Evolutionary conservation across 2,888 invertebrate species (phyloP).

Genomic region (Aleiodes leptofemur): DNA sequence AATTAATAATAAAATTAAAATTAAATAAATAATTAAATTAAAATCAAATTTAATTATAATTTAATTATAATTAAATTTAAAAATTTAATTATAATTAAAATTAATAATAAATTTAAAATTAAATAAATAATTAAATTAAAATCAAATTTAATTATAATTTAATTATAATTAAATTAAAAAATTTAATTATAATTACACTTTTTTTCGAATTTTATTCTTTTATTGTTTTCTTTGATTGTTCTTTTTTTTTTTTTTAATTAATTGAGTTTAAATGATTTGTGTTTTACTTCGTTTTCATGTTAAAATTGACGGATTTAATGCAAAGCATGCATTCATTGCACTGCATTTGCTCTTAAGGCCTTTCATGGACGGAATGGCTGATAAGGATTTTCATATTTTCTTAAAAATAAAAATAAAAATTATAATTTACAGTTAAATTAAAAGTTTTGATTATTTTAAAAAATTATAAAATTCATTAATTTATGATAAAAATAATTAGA

Average conservation of each 20-base stretch:
- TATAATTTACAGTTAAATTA: not conserved
- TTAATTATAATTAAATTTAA: no score
- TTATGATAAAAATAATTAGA: no score
- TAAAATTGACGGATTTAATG: conserved; percentile 64
- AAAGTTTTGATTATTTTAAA: not conserved
- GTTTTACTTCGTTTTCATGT: conserved; percentile 35
- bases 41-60: no score
- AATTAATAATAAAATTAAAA: no score
- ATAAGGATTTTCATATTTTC: conserved; percentile 61
- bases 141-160: no score
- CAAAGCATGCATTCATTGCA: conserved; percentile 58
- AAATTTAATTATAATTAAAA: no score
- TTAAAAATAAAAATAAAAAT: conserved; percentile 45
- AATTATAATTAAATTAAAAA: no score
- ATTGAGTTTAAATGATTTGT: conserved; percentile 1
- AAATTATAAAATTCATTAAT: no score
- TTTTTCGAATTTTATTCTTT: not conserved
- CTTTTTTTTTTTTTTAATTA: conserved; percentile 33
- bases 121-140: no score
- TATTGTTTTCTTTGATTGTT: conserved; percentile 36
- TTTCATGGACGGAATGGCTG: conserved; percentile 73
- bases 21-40: no score
- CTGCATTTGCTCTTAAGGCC: conserved; percentile 67
- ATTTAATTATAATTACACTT: no score
- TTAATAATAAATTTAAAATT: no score